Evolutionary conservation across 2,888 invertebrate species (phyloP).

Genomic region (Papilio gigon): DNA sequence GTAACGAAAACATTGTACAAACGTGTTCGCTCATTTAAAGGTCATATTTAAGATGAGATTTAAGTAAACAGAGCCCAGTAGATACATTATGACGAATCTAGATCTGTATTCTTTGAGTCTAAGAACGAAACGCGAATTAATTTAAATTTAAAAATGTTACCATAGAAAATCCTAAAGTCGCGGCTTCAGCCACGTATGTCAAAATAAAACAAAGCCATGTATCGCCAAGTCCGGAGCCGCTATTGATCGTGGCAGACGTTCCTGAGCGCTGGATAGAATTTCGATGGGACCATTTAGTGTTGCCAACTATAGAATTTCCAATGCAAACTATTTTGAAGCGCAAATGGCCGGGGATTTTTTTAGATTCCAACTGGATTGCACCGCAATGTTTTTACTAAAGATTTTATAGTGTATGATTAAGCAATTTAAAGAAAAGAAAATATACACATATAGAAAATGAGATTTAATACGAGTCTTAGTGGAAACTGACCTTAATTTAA

Average conservation of each 20-base stretch:
- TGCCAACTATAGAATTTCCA: constrained; percentile 24
- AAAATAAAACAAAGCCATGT: constrained; percentile 9
- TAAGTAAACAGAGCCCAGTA: no score
- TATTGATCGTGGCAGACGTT: constrained; percentile 23
- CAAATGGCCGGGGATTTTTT: constrained; percentile 8
- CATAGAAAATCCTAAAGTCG: background rate
- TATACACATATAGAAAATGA: no score
- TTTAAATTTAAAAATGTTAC: background rate
- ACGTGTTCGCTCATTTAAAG: background rate
- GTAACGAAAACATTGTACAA: background rate
- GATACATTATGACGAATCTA: background rate
- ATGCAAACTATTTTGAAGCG: constrained; percentile 10
- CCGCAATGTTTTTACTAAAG: background rate
- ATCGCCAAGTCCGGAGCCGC: constrained; percentile 3
- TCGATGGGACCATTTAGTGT: constrained; percentile 22
- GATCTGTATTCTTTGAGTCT: background rate
- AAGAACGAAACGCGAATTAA: background rate
- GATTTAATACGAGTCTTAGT: background rate
- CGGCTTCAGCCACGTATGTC: background rate
- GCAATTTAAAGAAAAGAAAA: background rate
- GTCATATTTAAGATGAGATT: no score
- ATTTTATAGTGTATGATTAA: background rate
- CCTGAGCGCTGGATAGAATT: constrained; percentile 24
- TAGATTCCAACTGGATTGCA: background rate
- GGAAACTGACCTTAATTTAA: background rate